Percentiles rank a stretch among this genome's conserved stretches.
Conservation (phyloP, 2,113 vertebrate genomes). For the Austrofundulus limnaeus region DNA sequence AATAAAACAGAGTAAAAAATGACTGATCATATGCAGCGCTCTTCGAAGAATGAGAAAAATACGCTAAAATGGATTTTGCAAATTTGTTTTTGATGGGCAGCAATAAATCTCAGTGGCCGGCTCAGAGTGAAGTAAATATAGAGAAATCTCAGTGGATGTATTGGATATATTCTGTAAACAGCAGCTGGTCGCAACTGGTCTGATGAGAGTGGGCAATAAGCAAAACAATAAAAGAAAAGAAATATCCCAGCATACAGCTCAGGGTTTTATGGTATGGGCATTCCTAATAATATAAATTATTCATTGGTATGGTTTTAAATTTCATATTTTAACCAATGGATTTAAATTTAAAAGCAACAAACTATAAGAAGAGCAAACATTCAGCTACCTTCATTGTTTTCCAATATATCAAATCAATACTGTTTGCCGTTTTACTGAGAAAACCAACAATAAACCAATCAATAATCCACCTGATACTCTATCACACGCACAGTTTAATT, state of each 20-base stretch:
- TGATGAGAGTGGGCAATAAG: neutral
- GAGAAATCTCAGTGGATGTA: neutral
- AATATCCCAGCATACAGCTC: too few species aligned
- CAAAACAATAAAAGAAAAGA: neutral
- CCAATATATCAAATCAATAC: constrained; percentile 48
- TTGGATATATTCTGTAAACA: neutral
- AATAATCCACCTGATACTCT: constrained; percentile 29
- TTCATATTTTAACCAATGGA: constrained; percentile 2
- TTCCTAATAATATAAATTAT: neutral
- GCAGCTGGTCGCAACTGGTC: neutral
- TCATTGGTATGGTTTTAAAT: neutral
- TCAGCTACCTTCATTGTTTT: constrained; percentile 39
- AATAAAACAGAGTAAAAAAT: neutral
- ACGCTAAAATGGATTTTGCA: neutral
- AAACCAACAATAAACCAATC: constrained; percentile 27
- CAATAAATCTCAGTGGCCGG: neutral
- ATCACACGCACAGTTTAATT: constrained; percentile 35
- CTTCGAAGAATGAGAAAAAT: neutral
- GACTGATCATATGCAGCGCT: neutral
- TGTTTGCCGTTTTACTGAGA: constrained; percentile 36
- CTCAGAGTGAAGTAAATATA: neutral
- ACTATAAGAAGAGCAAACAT: constrained; percentile 36
- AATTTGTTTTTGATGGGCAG: neutral
- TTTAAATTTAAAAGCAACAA: constrained; percentile 23
- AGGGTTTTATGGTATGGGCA: too few species aligned